These are phyloP conservation scores for Apteryx mantelli DNA, from an alignment of 2,113 vertebrate genomes.

Conservation along the genomic window DNA sequence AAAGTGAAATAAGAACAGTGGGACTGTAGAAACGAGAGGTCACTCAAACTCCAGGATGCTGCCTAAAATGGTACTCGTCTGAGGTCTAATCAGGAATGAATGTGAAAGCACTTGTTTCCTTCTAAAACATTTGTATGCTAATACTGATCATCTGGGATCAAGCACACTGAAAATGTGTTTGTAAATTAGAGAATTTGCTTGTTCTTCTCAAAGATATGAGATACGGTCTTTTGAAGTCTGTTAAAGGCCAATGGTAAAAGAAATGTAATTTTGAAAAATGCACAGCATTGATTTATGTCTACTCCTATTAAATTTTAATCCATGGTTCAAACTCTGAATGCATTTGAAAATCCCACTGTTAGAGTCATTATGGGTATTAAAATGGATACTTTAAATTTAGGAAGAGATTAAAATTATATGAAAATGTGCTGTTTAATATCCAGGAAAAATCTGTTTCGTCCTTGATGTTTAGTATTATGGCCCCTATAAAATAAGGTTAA, in stretches of 20 bases:
- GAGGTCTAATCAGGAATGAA: not conserved
- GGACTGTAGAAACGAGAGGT: not conserved
- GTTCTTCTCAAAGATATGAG: not conserved
- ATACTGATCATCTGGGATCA: conserved; percentile 11
- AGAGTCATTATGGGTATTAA: not conserved
- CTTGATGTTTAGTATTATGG: not conserved
- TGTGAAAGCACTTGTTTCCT: not conserved
- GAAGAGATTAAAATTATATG: not conserved
- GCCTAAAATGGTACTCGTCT: not conserved
- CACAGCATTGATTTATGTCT: not conserved
- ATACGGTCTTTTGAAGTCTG: not conserved
- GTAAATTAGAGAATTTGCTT: not conserved
- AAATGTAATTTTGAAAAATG: not conserved
- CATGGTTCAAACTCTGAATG: not conserved
- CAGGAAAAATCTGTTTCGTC: not conserved
- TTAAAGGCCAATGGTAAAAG: not conserved
- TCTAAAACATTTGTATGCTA: not conserved
- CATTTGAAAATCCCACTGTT: not conserved
- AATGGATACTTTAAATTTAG: not conserved
- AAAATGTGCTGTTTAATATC: not conserved
- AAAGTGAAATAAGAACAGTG: not conserved
- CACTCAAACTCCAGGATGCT: not conserved
- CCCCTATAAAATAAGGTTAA: not conserved
- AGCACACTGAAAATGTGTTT: not conserved
- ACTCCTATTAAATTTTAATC: not conserved